These are phyloP conservation scores for Colistium nudipinnis DNA, from an alignment of 2,113 vertebrate species.

Conservation along the genomic window DNA sequence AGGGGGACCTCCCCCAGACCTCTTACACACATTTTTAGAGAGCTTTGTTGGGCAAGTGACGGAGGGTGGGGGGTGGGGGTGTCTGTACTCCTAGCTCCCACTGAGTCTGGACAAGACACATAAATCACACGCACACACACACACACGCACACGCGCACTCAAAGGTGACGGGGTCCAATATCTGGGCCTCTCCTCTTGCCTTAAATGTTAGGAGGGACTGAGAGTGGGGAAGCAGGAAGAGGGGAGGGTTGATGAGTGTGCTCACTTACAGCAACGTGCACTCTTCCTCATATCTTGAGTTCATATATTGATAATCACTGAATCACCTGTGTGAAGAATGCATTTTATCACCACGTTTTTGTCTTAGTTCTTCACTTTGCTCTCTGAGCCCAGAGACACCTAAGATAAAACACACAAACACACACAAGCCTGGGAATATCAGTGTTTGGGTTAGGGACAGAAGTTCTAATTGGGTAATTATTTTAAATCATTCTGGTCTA, in stretches of 20 bases:
- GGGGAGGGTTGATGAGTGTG: neutral
- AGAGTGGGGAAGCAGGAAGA: conserved; percentile 30
- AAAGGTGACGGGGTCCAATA: conserved; percentile 51
- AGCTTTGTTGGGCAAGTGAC: conserved; percentile 58
- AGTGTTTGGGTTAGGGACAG: neutral
- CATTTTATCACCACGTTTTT: neutral
- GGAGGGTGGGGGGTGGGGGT: conserved; percentile 9
- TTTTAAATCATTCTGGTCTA: too few species aligned
- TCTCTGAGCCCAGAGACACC: neutral
- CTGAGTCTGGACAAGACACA: conserved; percentile 73
- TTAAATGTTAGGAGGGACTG: conserved; percentile 30
- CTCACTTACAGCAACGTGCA: neutral
- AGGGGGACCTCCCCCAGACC: conserved; percentile 65
- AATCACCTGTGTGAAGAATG: neutral
- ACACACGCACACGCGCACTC: conserved; percentile 16
- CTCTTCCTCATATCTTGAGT: neutral
- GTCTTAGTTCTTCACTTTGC: neutral
- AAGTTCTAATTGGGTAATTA: too few species aligned
- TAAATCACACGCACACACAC: conserved; percentile 67
- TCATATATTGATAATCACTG: neutral
- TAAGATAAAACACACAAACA: neutral
- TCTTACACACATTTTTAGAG: conserved; percentile 67
- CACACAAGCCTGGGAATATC: neutral
- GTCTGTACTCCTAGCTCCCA: conserved; percentile 50
- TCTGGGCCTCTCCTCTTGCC: conserved; percentile 45